Evolutionary conservation across 2,113 vertebrate species (phyloP).

Genomic region (Cephalopterus ornatus): DNA sequence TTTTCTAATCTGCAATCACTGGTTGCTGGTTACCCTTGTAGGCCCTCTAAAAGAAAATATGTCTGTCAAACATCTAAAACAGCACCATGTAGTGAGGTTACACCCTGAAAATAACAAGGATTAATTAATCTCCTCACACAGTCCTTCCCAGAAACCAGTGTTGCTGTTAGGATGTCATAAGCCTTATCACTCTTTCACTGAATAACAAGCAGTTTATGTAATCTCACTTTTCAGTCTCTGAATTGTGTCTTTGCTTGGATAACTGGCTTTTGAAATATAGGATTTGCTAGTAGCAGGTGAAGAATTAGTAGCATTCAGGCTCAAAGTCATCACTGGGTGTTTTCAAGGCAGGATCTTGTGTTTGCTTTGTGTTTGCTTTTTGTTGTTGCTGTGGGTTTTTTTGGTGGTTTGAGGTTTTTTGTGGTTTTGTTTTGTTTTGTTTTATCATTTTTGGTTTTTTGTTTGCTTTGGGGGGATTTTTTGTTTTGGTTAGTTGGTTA

Average conservation of each 20-base stretch:
- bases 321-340: neutral
- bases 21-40: neutral
- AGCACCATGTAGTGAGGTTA: neutral
- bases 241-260: neutral
- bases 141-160: neutral
- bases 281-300: neutral
- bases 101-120: neutral
- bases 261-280: neutral
- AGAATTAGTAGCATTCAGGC: neutral
- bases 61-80: neutral
- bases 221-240: neutral
- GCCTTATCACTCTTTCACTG: neutral
- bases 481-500: neutral
- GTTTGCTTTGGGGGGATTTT: no score
- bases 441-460: no score
- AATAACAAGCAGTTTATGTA: neutral
- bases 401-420: neutral
- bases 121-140: neutral
- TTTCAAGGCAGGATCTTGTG: neutral
- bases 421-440: no score
- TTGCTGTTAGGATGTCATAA: neutral
- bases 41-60: neutral
- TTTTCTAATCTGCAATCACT: neutral
- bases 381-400: neutral
- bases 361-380: neutral